phyloP scores from a whole-genome alignment of 2,888 invertebrate species.

The Liopterus haemorrhoidalis region DNA sequence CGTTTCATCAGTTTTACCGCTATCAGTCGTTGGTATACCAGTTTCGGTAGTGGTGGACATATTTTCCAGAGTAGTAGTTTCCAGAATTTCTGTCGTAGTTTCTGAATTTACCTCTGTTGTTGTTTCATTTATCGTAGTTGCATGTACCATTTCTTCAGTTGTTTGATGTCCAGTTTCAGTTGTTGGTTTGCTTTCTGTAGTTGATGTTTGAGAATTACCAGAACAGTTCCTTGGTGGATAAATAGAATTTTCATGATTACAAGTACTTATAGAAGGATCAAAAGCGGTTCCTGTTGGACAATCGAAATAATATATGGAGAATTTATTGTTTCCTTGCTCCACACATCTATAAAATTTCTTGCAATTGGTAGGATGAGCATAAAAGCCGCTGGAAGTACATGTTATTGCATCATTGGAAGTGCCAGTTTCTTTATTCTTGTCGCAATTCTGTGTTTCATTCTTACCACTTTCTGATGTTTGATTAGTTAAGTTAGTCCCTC shows the following conservation, averaged over 20 bases:
- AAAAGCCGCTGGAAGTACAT: constrained; percentile 65
- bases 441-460: no score
- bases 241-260: constrained; percentile 60
- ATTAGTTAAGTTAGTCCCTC: no score
- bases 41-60: no score
- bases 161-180: constrained; percentile 71
- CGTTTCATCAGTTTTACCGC: no score
- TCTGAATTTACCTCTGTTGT: constrained; percentile 20
- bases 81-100: constrained; percentile 1
- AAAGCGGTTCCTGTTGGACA: constrained; percentile 69
- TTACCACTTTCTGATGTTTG: no score
- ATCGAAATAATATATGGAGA: constrained; percentile 60
- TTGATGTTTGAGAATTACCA: constrained; percentile 56
- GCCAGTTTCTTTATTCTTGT: no score
- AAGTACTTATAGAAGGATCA: constrained; percentile 58
- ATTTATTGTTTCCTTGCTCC: constrained; percentile 53
- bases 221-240: constrained; percentile 66
- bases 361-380: constrained; percentile 62
- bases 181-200: no score
- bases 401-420: no score
- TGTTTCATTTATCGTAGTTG: background rate
- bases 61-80: constrained; percentile 2
- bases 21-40: no score
- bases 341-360: constrained; percentile 74
- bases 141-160: constrained; percentile 46